These are phyloP conservation scores for Bembecia ichneumoniformis DNA, from an alignment of 2,888 invertebrate species.

Conservation along the genomic window DNA sequence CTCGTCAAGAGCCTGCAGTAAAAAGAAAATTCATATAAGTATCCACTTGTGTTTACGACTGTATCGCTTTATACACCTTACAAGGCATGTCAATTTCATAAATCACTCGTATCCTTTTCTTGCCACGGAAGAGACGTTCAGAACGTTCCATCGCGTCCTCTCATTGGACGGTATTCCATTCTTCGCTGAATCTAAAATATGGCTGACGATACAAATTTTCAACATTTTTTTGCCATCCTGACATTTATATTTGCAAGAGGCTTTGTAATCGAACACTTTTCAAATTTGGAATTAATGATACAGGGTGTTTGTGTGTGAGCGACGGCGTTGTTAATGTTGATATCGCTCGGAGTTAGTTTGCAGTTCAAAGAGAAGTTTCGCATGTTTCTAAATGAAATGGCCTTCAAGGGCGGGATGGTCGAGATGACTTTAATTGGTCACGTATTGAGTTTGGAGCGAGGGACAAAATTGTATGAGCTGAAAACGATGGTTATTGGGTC, in stretches of 20 bases:
- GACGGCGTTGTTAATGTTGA: constrained; percentile 51
- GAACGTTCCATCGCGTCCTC: constrained; percentile 36
- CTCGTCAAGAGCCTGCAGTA: no score
- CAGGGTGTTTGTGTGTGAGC: constrained; percentile 59
- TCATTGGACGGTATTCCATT: constrained; percentile 45
- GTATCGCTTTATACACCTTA: constrained; percentile 21
- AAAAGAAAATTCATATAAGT: no score
- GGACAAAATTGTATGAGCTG: constrained; percentile 30
- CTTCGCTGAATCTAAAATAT: constrained; percentile 35
- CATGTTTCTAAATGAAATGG: constrained; percentile 42
- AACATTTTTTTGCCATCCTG: constrained; percentile 38
- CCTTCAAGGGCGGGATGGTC: constrained; percentile 34
- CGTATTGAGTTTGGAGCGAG: constrained; percentile 17
- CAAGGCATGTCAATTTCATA: constrained; percentile 9
- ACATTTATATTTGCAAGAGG: constrained; percentile 46
- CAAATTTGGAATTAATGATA: constrained; percentile 39
- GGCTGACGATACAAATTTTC: constrained; percentile 39
- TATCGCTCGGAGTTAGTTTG: constrained; percentile 42
- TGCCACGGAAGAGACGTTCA: constrained; percentile 42
- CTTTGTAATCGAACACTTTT: constrained; percentile 31
- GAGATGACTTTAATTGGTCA: constrained; percentile 42
- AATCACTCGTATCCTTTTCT: constrained; percentile 14
- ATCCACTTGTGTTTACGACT: constrained; percentile 9
- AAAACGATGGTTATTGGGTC: constrained; percentile 33
- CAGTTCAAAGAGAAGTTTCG: constrained; percentile 39